These are phyloP conservation scores for Upupa epops DNA, from an alignment of 2,113 vertebrate genomes.

Conservation along the genomic window DNA sequence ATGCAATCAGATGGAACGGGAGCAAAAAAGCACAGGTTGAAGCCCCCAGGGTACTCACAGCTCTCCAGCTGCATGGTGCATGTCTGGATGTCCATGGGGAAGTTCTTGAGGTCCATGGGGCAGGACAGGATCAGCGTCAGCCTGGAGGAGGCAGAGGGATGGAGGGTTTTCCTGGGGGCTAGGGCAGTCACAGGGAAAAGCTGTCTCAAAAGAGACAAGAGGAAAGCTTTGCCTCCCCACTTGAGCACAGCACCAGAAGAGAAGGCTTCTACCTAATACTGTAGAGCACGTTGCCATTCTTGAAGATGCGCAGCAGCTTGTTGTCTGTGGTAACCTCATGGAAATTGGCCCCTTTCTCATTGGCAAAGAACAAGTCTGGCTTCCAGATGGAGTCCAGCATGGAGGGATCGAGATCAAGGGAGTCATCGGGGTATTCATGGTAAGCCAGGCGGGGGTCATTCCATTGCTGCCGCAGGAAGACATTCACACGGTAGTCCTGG, in stretches of 20 bases:
- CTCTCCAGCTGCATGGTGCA: conserved; percentile 96
- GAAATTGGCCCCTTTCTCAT: conserved; percentile 93
- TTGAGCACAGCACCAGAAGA: background rate
- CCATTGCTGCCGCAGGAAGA: conserved; percentile 93
- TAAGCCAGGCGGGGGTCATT: conserved; percentile 92
- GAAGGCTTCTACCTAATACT: conserved; percentile 84
- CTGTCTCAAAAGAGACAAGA: fast-evolving
- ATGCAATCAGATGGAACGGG: background rate
- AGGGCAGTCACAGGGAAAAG: background rate
- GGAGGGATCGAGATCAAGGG: conserved; percentile 90
- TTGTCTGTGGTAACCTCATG: conserved; percentile 93
- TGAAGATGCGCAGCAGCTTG: conserved; percentile 93
- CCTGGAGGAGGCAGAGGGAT: conserved; percentile 74
- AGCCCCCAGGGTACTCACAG: conserved; percentile 81
- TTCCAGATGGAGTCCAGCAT: conserved; percentile 97
- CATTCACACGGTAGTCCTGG: conserved; percentile 91
- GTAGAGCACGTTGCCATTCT: conserved; percentile 91
- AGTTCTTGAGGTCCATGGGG: conserved; percentile 97
- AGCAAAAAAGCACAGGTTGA: background rate
- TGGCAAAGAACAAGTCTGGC: conserved; percentile 93
- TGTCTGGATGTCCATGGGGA: conserved; percentile 96
- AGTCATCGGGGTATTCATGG: conserved; percentile 89
- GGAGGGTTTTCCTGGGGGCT: background rate
- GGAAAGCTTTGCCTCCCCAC: background rate
- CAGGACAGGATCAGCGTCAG: conserved; percentile 91